Percentiles rank a stretch among this genome's conserved stretches.
phyloP scores from a whole-genome alignment of 1,140 invertebrate species.

The Lithobius niger region DNA sequence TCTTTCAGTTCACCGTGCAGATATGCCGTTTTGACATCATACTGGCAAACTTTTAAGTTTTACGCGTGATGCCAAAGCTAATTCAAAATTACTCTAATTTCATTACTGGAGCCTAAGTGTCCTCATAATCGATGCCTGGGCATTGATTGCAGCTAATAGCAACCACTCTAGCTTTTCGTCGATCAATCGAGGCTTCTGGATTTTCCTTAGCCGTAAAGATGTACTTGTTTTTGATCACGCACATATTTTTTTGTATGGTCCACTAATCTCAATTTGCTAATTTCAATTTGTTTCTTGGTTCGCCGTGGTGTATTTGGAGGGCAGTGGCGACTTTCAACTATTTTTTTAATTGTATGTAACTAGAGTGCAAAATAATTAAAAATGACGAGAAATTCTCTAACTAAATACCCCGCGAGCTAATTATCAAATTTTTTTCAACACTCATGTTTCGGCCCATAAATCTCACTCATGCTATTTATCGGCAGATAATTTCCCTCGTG shows the following conservation, averaged over 20 bases:
- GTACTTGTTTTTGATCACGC: constrained; percentile 30
- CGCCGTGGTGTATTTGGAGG: background rate
- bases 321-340: too few species aligned
- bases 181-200: constrained; percentile 22
- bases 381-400: too few species aligned
- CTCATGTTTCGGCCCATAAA: too few species aligned
- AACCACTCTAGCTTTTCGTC: constrained; percentile 30
- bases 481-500: too few species aligned
- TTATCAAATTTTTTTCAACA: too few species aligned
- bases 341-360: too few species aligned
- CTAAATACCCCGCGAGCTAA: too few species aligned
- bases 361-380: too few species aligned
- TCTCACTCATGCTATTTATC: too few species aligned
- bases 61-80: constrained; percentile 12
- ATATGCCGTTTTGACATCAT: constrained; percentile 21
- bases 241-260: constrained; percentile 26
- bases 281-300: background rate
- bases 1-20: constrained; percentile 18
- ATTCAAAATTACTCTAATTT: constrained; percentile 19
- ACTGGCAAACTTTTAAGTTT: constrained; percentile 16
- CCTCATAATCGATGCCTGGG: constrained; percentile 29
- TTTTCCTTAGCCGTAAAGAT: constrained; percentile 30
- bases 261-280: constrained; percentile 23
- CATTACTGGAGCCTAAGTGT: constrained; percentile 32
- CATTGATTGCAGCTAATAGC: constrained; percentile 31